These are phyloP conservation scores for Atopsyche davidsoni DNA, from an alignment of 1,140 invertebrate species.

Conservation along the genomic window DNA sequence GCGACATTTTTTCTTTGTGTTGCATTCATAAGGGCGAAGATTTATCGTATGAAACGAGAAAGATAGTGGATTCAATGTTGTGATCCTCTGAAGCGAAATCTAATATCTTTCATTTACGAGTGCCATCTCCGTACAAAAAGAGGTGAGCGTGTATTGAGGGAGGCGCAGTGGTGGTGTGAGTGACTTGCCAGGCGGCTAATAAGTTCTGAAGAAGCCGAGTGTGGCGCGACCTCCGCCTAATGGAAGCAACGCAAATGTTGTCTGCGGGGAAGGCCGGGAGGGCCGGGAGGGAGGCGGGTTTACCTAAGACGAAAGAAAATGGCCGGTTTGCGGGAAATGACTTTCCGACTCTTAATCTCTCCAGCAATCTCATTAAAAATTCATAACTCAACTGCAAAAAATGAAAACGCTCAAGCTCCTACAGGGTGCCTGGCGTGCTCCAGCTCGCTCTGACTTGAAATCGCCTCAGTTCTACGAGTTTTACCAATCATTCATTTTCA, in stretches of 20 bases:
- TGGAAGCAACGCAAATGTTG: conserved; percentile 26
- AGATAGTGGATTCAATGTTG: too few species aligned
- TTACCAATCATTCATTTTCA: background rate
- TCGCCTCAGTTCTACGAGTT: background rate
- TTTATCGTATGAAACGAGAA: too few species aligned
- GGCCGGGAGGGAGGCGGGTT: conserved; percentile 23
- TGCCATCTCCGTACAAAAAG: too few species aligned
- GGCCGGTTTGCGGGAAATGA: conserved; percentile 43
- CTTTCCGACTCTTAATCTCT: conserved; percentile 52
- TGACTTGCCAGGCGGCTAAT: conserved; percentile 13
- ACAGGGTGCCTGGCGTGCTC: conserved; percentile 10
- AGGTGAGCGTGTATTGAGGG: too few species aligned
- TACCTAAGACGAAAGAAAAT: conserved; percentile 27
- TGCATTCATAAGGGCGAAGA: too few species aligned
- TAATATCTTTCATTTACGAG: too few species aligned
- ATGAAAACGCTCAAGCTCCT: conserved; percentile 34
- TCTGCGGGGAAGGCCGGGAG: too few species aligned
- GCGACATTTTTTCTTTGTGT: too few species aligned
- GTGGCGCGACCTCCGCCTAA: conserved; percentile 15
- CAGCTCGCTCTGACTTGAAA: background rate
- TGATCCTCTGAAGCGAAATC: too few species aligned
- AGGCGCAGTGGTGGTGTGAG: background rate
- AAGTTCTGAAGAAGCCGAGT: conserved; percentile 8
- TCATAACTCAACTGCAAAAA: conserved; percentile 51
- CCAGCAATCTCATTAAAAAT: conserved; percentile 52